Base-by-base conservation (phyloP, 2,888 invertebrate species). In the Epinotia ramella region DNA sequence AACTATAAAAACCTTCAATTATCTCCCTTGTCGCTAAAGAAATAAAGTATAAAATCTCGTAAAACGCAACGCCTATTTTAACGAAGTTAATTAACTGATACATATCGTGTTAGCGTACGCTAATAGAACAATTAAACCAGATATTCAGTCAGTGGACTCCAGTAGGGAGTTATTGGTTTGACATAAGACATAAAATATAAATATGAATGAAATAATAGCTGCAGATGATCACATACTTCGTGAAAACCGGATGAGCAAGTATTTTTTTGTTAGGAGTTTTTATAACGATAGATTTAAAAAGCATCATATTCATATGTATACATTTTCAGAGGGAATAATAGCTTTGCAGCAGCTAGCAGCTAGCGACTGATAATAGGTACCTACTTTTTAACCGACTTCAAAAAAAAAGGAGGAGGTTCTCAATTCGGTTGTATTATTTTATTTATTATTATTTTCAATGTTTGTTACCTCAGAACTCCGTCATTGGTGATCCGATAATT, bases 11-110 rank as follows among this genome's bases (percentile, higher is more conserved):
- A 6, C 28, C 1, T 33, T 16, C n/a, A 12, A 40, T 7, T 11
- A 63, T 40, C 13, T 11, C 16, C 6, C n/a, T 62, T 16, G 16
- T 12, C 63, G 7, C 12, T 3, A 3, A 44, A 63, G n/a, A 63
- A 44, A 63, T 63, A 60, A 12, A 16, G 28, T 16, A 13, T 44
- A 11, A 44, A 18, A 28, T 62, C 44, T 53, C 16, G 28, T 16
- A 16, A 49, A 20, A 65, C 6, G 7, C 20, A 20, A 9, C 16
- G n/a, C 16, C 49, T 20, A n/a, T 9, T 28, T 53, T 24, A 49
- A 16, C 53, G 28, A 24, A 9, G 65, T 20, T 56, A 71, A 63
- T 71, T 53, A 56, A 71, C 63, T 62, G 13, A 49, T 46, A 70
- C 49, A 33, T 56, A 63, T 71, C 71, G 40, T 71, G 71, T 56